A percentile compares a stretch with the other conserved stretches of the same genome.
Conservation (phyloP, 2,888 invertebrate genomes). For the Trichopoda pennipes region DNA sequence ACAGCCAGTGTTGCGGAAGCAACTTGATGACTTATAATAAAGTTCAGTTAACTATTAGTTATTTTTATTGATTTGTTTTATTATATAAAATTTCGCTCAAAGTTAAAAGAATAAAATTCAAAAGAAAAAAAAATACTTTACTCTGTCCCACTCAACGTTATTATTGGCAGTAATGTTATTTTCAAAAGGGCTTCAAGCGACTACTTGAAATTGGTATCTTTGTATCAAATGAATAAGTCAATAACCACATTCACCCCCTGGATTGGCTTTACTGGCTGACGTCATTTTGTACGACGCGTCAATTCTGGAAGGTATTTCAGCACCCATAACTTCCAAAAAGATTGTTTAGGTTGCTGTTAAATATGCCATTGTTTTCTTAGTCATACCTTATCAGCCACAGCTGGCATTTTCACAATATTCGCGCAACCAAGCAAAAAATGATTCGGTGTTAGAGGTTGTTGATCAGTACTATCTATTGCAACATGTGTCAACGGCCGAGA, state of each 20-base stretch:
- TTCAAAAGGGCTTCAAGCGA: too few species aligned
- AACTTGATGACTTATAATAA: too few species aligned
- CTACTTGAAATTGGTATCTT: too few species aligned
- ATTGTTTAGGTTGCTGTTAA: constrained; percentile 57
- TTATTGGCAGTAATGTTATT: too few species aligned
- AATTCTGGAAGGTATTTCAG: constrained; percentile 49
- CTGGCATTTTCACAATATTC: constrained; percentile 62
- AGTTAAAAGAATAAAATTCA: too few species aligned
- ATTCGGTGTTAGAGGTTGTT: constrained; percentile 65
- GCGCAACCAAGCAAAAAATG: constrained; percentile 63
- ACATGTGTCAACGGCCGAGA: constrained; percentile 60
- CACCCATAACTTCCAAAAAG: background rate
- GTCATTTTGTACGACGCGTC: constrained; percentile 43
- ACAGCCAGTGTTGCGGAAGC: too few species aligned
- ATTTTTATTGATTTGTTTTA: too few species aligned
- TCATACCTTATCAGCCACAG: constrained; percentile 30
- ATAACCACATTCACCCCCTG: constrained; percentile 51
- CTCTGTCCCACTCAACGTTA: too few species aligned
- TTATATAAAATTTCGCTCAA: too few species aligned
- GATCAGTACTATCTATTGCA: constrained; percentile 42
- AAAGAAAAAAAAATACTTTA: too few species aligned
- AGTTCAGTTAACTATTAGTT: too few species aligned
- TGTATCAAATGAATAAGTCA: too few species aligned
- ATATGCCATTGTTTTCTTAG: constrained; percentile 68
- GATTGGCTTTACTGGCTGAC: constrained; percentile 38